Evolutionary conservation across 2,113 vertebrate genomes (phyloP), one percentile per base, ranked within the genome.

Genomic region (Halichoeres trimaculatus): DNA sequence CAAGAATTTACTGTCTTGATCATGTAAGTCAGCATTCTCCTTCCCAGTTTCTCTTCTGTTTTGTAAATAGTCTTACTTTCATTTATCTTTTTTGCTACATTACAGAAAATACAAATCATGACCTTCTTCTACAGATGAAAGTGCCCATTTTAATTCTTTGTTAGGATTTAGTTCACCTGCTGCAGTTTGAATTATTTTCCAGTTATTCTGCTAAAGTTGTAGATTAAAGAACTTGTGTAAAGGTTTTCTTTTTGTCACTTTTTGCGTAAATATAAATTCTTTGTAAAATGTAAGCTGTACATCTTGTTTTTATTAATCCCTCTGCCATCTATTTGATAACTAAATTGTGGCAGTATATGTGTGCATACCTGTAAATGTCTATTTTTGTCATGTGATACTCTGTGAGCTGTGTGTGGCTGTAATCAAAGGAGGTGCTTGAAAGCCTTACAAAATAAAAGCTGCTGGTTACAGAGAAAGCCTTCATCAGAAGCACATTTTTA

Each of bases 371-470:
- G 62, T 87, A 54, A 36, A 70, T 75, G 77, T 85, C 30, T 82
- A 57, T 78, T 61, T 77, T 78, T 87, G 64, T 86, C 74, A 50
- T 41, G 40, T 85, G 48, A 54, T 66, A 35, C 65, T 47, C 51
- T 71, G 82, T 9, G 36, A 74, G 35, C 11, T 63, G 61, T 81
- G 47, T 47, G 74, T 76, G 81, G 57, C n/a, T 80, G 55, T 54
- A 48, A 61, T 64, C 67, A 54, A 26, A 83, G 47, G 72, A 83
- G 78, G 81, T 91, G 90, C 89, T 91, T 76, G 34, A 85, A 85
- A 88, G 90, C 83, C 85, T 91, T 88, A 86, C 53, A 62, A 84
- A 88, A 89, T 89, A 74, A 88, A 90, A 90, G 87, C 89, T 93
- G 89, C 89, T 92, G 85, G 60, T 82, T 74, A 69, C 57, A 75